Evolutionary conservation across 2,888 invertebrate species (phyloP).

Genomic region (Eupithecia dodoneata): DNA sequence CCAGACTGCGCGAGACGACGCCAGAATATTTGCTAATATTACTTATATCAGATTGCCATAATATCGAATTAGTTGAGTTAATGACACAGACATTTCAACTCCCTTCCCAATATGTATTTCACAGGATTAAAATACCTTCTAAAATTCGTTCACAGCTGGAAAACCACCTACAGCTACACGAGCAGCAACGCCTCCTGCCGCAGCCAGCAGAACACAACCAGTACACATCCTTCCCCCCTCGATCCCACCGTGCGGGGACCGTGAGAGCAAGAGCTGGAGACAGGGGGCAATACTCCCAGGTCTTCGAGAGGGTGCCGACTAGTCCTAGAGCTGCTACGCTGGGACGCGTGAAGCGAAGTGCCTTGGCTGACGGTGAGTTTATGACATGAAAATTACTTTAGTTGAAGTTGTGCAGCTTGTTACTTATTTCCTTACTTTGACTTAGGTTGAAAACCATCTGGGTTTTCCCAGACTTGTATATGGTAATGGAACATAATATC

Average conservation of each 20-base stretch:
- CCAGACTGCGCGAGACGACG: neutral
- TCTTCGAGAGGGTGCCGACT: slow-evolving; percentile 83
- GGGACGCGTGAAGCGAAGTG: slow-evolving; percentile 72
- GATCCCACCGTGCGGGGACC: slow-evolving; percentile 66
- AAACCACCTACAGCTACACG: slow-evolving; percentile 79
- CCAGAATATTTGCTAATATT: too few species aligned
- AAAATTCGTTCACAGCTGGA: slow-evolving; percentile 59
- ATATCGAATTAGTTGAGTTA: neutral
- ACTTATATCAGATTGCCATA: too few species aligned
- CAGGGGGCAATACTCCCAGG: slow-evolving; percentile 80
- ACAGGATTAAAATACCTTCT: neutral
- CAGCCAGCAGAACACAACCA: slow-evolving; percentile 77
- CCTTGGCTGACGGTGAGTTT: slow-evolving; percentile 68
- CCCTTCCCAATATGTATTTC: neutral
- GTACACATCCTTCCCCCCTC: slow-evolving; percentile 78
- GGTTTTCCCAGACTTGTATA: neutral
- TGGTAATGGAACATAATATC: neutral
- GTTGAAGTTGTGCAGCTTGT: neutral
- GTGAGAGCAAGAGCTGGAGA: slow-evolving; percentile 75
- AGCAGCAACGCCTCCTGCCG: slow-evolving; percentile 77
- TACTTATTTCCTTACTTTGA: too few species aligned
- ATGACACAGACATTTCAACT: neutral
- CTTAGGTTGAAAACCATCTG: too few species aligned
- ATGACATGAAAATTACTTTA: neutral
- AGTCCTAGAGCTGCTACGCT: slow-evolving; percentile 80